Percentiles rank a stretch among this genome's conserved stretches.
phyloP scores from a whole-genome alignment of 2,888 invertebrate genomes.

The Cryptophagus acutangulus region DNA sequence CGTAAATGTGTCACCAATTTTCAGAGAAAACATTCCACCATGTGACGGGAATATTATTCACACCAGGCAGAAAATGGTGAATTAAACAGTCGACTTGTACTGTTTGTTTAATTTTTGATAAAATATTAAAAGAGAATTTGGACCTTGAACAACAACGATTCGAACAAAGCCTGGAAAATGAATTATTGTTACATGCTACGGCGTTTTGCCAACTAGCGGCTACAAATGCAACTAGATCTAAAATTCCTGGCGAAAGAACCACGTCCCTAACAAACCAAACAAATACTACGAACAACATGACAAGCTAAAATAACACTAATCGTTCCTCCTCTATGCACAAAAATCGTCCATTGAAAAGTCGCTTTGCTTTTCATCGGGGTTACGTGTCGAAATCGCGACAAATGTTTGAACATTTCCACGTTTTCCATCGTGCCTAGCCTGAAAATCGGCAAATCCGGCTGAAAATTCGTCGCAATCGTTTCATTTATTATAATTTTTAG shows the following conservation, averaged over 20 bases:
- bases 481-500: conserved; percentile 32
- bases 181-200: conserved; percentile 27
- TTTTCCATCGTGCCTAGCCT: conserved; percentile 30
- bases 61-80: too few relatives aligned
- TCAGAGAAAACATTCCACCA: too few relatives aligned
- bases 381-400: conserved; percentile 21
- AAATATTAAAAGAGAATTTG: too few relatives aligned
- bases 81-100: too few relatives aligned
- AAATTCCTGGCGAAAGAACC: conserved; percentile 47
- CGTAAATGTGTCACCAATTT: too few relatives aligned
- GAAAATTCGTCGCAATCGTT: conserved; percentile 31
- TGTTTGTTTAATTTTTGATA: too few relatives aligned
- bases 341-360: too few relatives aligned
- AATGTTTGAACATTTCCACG: conserved; percentile 37
- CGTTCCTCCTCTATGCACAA: too few relatives aligned
- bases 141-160: too few relatives aligned
- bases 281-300: conserved; percentile 37
- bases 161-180: conserved; percentile 37
- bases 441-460: conserved; percentile 28
- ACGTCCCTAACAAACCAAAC: conserved; percentile 40
- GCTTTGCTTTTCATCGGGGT: conserved; percentile 25
- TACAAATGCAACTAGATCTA: conserved; percentile 37
- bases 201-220: conserved; percentile 42
- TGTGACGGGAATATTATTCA: too few relatives aligned
- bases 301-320: conserved; percentile 45